Percentiles rank a stretch among this genome's conserved stretches.
phyloP scores from a whole-genome alignment of 2,797 vertebrate genomes.

The Phoxinus dragarum region DNA sequence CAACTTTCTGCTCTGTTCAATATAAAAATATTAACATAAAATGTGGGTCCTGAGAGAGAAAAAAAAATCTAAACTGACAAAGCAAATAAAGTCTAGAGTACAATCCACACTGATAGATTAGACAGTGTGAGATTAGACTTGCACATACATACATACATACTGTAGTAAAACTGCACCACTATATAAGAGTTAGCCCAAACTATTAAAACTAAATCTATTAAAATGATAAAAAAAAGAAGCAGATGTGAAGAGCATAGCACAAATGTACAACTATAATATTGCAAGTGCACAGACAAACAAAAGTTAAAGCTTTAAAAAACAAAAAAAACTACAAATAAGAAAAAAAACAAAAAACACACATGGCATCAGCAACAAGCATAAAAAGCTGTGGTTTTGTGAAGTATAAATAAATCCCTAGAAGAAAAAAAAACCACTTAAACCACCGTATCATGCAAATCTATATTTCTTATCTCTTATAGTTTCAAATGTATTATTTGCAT shows the following conservation, averaged over 20 bases:
- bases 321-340: conserved; percentile 19
- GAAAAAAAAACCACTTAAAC: not conserved
- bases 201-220: conserved; percentile 21
- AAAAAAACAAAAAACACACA: not conserved
- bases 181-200: not conserved
- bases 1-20: not conserved
- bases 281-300: conserved; percentile 33
- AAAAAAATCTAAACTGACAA: not conserved
- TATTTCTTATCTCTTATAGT: conserved; percentile 12
- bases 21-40: not conserved
- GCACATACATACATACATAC: not conserved
- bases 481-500: not conserved
- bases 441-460: not conserved
- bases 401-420: conserved; percentile 17
- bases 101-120: not conserved
- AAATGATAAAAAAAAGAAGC: not conserved
- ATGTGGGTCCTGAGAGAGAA: conserved; percentile 7
- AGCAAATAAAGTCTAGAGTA: conserved; percentile 8
- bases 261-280: not conserved
- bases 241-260: conserved; percentile 8
- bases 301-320: conserved; percentile 38
- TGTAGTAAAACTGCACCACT: not conserved
- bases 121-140: not conserved
- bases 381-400: conserved; percentile 24
- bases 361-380: conserved; percentile 39